Conservation (phyloP, 2,113 vertebrate species). For the Hydropotes inermis region DNA sequence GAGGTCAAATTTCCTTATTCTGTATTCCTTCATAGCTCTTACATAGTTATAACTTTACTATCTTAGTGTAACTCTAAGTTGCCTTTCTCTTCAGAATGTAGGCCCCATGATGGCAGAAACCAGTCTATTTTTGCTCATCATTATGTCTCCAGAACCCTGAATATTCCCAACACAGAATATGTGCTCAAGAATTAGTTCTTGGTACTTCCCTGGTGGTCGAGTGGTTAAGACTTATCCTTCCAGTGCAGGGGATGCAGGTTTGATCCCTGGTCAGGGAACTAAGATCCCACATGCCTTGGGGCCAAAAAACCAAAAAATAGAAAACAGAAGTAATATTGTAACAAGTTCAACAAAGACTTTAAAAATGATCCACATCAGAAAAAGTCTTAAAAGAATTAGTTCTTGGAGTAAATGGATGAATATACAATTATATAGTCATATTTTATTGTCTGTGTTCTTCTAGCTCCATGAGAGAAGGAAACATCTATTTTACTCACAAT, state of each 20-base stretch:
- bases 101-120: neutral
- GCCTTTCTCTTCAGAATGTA: neutral
- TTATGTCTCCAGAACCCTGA: neutral
- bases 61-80: neutral
- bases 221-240: neutral
- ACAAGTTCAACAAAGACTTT: neutral
- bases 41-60: neutral
- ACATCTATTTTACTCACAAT: neutral
- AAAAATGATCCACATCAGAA: neutral
- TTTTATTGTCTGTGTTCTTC: neutral
- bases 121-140: neutral
- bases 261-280: neutral
- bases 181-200: neutral
- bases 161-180: neutral
- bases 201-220: neutral
- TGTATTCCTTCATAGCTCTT: neutral
- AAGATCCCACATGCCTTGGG: neutral
- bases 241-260: neutral
- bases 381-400: neutral
- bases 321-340: neutral
- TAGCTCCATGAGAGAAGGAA: neutral
- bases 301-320: neutral
- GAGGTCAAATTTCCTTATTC: neutral
- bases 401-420: neutral
- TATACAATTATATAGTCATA: neutral